Conservation (phyloP, 2,797 vertebrate genomes). For the Rhabdomys pumilio region DNA sequence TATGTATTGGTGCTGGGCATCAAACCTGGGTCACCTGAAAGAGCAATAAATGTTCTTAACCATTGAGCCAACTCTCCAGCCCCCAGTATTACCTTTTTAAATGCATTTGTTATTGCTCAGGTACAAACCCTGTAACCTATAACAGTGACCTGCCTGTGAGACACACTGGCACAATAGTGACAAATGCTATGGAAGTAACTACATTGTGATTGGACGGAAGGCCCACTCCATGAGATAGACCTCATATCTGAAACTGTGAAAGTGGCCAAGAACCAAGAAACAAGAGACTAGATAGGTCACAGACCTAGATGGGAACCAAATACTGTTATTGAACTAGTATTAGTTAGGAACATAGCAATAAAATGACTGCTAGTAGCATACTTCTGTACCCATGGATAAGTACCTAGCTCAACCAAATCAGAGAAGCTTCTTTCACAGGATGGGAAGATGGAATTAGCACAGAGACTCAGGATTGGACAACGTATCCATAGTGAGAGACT, state of each 20-base stretch:
- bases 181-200: neutral
- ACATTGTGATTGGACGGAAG: neutral
- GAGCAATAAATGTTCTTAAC: neutral
- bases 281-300: neutral
- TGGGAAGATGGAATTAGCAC: neutral
- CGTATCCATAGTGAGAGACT: neutral
- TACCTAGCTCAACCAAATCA: neutral
- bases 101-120: neutral
- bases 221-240: neutral
- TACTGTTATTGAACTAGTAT: neutral
- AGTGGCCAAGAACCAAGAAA: no score
- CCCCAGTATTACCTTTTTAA: neutral
- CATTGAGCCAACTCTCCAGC: neutral
- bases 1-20: neutral
- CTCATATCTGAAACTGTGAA: neutral
- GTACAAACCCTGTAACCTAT: neutral
- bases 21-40: neutral
- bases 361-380: no score
- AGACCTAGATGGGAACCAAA: neutral
- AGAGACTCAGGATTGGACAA: neutral
- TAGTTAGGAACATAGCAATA: no score
- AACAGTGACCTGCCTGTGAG: neutral
- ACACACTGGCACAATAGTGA: neutral
- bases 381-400: no score
- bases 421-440: neutral